Evolutionary conservation across 2,888 invertebrate species (phyloP), one percentile per base, ranked within the genome.

Genomic region (Agonopterix subpropinquella): DNA sequence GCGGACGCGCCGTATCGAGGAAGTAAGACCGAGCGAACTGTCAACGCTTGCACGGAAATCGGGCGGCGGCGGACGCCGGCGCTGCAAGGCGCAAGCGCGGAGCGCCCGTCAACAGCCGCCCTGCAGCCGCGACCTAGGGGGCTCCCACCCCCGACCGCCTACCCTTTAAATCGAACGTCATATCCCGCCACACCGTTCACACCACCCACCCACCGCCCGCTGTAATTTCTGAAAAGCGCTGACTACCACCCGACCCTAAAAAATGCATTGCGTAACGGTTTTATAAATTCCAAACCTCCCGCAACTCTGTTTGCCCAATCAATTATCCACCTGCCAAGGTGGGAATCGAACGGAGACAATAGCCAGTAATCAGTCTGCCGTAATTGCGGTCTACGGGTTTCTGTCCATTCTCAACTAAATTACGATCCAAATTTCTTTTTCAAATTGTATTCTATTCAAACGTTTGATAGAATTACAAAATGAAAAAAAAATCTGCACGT

Each of bases 41-140:
- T 91, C 90, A 90, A 88, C 89, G 89, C 80, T 80, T 80, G 87
- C 84, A 86, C 90, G 90, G 90, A 90, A 87, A 85, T 79, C 85
- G 90, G 89, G 89, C 90, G 83, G 81, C 80, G 81, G 77, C 63
- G 56, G 58, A 80, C 67, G 65, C 65, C 62, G 59, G 76, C 73
- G 57, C 61, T 68, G 62, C 65, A 72, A 62, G 58, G 80, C 89
- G 89, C 89, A 83, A 66, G 89, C 89, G 89, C 80, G 82, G 66
- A 74, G 78, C 85, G 89, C 89, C 89, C 89, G 87, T 88, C 83
- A 88, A 88, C 88, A 88, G 88, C 86, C 83, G 79, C 81, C 81
- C 78, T 80, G 82, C 82, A 77, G 68, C 76, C 76, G 64, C 63
- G 68, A 70, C 70, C 28, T 28, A 28, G 65, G 62, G 65, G 55